Conservation (phyloP, 2,797 vertebrate genomes). For the Alca torda region DNA sequence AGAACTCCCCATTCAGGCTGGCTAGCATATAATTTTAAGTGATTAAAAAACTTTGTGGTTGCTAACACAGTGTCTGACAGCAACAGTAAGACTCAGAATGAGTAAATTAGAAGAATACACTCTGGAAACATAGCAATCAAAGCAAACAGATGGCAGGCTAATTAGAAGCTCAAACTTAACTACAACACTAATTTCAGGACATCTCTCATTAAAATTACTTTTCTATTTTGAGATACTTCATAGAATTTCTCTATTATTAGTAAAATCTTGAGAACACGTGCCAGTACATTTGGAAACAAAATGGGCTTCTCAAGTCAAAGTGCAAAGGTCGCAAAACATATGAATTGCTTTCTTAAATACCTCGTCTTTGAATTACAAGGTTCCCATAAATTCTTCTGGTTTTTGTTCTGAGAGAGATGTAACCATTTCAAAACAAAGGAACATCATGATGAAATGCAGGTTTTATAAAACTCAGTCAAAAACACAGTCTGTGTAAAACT, state of each 20-base stretch:
- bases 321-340: background rate
- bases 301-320: background rate
- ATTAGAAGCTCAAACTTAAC: slow-evolving; percentile 60
- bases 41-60: slow-evolving; percentile 14
- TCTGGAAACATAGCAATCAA: slow-evolving; percentile 43
- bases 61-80: background rate
- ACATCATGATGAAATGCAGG: background rate
- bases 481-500: background rate
- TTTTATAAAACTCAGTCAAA: background rate
- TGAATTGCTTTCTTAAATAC: background rate
- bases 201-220: slow-evolving; percentile 3
- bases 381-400: background rate
- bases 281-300: slow-evolving; percentile 27
- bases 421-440: background rate
- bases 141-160: background rate
- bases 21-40: slow-evolving; percentile 2
- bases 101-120: slow-evolving; percentile 28
- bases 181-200: slow-evolving; percentile 37
- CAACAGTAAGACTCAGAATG: slow-evolving; percentile 18
- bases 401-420: background rate
- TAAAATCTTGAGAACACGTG: background rate
- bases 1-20: background rate
- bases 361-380: background rate
- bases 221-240: slow-evolving; percentile 26
- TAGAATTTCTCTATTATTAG: background rate